phyloP scores from a whole-genome alignment of 53 echinoderm and acorn worm species.

The Patiria pectinifera region DNA sequence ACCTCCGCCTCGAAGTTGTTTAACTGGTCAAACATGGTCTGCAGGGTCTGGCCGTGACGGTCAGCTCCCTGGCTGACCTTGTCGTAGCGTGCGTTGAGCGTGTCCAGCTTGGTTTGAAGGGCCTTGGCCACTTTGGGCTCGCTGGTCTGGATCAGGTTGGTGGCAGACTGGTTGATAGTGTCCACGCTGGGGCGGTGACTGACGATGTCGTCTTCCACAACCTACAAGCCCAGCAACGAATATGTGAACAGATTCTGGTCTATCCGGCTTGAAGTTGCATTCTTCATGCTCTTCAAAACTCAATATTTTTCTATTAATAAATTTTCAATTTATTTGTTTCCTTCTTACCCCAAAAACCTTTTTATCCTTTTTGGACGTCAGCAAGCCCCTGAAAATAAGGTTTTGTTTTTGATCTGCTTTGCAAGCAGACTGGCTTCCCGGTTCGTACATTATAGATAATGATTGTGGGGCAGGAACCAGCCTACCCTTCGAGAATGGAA shows the following conservation, averaged over 20 bases:
- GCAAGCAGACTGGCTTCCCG: no score
- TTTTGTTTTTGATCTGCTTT: no score
- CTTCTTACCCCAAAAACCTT: no score
- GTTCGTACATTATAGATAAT: no score
- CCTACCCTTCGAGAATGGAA: no score
- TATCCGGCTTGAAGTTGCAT: not conserved
- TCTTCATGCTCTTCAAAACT: no score
- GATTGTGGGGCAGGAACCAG: no score
- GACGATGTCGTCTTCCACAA: slow-evolving; percentile 86
- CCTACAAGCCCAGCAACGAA: slow-evolving; percentile 51
- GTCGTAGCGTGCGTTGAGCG: slow-evolving; percentile 79
- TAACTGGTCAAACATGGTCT: slow-evolving; percentile 80
- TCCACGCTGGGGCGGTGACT: slow-evolving; percentile 87
- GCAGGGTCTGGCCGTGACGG: slow-evolving; percentile 79
- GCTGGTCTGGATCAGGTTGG: slow-evolving; percentile 78
- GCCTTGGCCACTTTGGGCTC: slow-evolving; percentile 89
- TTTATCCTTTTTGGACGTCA: no score
- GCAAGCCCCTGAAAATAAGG: no score
- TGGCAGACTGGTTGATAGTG: slow-evolving; percentile 73
- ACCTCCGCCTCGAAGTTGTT: slow-evolving; percentile 92
- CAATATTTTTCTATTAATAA: no score
- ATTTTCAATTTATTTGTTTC: no score
- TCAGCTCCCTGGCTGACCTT: slow-evolving; percentile 72
- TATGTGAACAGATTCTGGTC: not conserved
- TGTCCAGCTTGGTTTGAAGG: slow-evolving; percentile 86